Conservation (phyloP, 1,140 invertebrate species). For the Drosophila kikkawai region DNA sequence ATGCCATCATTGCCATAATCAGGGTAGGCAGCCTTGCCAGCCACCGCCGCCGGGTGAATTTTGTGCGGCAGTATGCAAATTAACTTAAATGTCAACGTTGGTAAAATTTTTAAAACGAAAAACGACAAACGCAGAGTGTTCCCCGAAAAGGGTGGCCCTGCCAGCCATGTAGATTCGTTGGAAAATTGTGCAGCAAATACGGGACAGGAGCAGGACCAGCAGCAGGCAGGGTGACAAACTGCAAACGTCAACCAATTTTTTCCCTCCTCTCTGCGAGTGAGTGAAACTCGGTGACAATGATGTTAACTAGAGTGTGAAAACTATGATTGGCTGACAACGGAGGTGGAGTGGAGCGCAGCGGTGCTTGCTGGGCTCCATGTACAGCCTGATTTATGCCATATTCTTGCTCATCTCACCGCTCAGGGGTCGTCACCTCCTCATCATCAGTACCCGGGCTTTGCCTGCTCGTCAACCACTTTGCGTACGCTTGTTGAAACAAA, state of each 20-base stretch:
- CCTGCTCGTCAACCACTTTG: slow-evolving; percentile 43
- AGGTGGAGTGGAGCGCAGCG: neutral
- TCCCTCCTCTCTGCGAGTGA: slow-evolving; percentile 45
- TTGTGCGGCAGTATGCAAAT: slow-evolving; percentile 75
- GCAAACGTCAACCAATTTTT: slow-evolving; percentile 74
- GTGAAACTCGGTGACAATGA: slow-evolving; percentile 77
- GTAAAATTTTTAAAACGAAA: slow-evolving; percentile 50
- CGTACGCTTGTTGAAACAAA: slow-evolving; percentile 41
- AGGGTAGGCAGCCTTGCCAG: slow-evolving; percentile 32
- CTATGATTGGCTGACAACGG: slow-evolving; percentile 76
- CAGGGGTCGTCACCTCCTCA: slow-evolving; percentile 24
- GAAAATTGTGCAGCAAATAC: slow-evolving; percentile 64
- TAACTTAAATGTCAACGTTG: slow-evolving; percentile 78
- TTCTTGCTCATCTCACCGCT: slow-evolving; percentile 38
- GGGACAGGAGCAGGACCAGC: neutral
- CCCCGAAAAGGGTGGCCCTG: slow-evolving; percentile 48
- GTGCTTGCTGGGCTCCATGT: neutral
- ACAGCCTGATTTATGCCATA: slow-evolving; percentile 48
- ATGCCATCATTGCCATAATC: slow-evolving; percentile 35
- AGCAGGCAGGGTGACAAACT: slow-evolving; percentile 52
- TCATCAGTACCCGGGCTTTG: slow-evolving; percentile 15
- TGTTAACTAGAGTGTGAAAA: slow-evolving; percentile 83
- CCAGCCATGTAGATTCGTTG: slow-evolving; percentile 48
- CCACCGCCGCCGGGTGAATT: slow-evolving; percentile 26
- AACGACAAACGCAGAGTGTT: slow-evolving; percentile 63